Evolutionary conservation across 2,888 invertebrate species (phyloP), one percentile per base, ranked within the genome.

Genomic region (Dexiosoma caninum): DNA sequence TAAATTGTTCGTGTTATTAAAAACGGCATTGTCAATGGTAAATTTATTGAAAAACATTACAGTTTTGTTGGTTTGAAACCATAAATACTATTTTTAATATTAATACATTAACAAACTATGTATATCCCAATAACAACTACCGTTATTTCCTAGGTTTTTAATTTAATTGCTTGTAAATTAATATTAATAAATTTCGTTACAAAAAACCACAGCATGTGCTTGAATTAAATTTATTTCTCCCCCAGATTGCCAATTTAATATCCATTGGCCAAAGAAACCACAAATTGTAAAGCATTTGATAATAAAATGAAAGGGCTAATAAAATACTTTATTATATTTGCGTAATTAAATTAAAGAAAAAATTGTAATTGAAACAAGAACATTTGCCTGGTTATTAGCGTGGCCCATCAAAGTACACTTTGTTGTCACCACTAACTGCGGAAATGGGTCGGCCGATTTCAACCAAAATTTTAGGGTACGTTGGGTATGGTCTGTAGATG

Each of bases 191-290:
- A 75, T 67, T 67, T 51, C 30, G 67, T 19, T 53, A 19, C n/a
- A n/a, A n/a, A 27, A 69, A 62, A 69, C 64, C 62, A 21, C 76
- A 69, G 69, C 60, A 69, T 69, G 60, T 76, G 67, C 60, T 51
- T 72, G n/a, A 27, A 55, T 37, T 7, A 14, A 62, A 32, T 42
- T 32, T 32, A 16, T 44, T 27, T 8, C 10, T 19, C 19, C 10
- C 8, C 27, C 19, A 16, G 9, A 19, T 53, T 62, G n/a, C 23
- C 5, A 12, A 9, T 16, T 42, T 35, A 12, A 35, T 23, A 46
- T 55, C 35, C 16, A 40, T n/a, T 27, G 12, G 2, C 40, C 27
- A 57, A 14, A 19, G n/a, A 59, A 60, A 59, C 37, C 70, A 30
- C 37, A 37, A 37, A 49, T 19, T 37, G 35, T 12, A 9, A 19